A percentile compares a stretch with the other conserved stretches of the same genome.
Evolutionary conservation across 1,140 invertebrate species (phyloP).

Genomic region (Drosophila elegans): DNA sequence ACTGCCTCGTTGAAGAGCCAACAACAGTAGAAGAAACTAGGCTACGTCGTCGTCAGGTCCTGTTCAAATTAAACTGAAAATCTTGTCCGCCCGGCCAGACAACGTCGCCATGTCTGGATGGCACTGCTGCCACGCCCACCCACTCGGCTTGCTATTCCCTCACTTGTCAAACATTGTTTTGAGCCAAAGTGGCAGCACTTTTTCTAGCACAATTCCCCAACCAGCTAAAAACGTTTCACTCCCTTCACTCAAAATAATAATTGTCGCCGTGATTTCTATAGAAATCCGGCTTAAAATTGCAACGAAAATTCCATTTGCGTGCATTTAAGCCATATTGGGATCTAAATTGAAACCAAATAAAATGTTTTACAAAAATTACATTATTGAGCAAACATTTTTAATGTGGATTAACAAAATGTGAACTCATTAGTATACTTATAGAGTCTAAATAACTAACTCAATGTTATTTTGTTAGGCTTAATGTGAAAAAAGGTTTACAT

Average conservation of each 20-base stretch:
- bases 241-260: slow-evolving; percentile 9
- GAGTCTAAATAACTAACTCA: no score
- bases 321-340: background rate
- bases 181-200: slow-evolving; percentile 74
- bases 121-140: slow-evolving; percentile 4
- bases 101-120: slow-evolving; percentile 43
- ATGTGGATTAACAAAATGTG: no score
- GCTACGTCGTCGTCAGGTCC: slow-evolving; percentile 68
- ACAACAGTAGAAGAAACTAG: slow-evolving; percentile 60
- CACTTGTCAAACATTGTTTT: slow-evolving; percentile 63
- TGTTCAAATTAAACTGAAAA: slow-evolving; percentile 83
- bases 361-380: no score
- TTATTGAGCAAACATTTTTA: no score
- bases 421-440: no score
- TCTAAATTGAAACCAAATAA: background rate
- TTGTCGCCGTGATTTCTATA: background rate
- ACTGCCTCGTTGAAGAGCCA: slow-evolving; percentile 40
- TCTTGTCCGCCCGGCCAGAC: slow-evolving; percentile 65
- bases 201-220: slow-evolving; percentile 59
- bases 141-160: slow-evolving; percentile 18
- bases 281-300: background rate
- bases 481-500: no score
- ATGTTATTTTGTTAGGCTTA: no score
- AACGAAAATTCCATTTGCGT: no score
- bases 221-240: slow-evolving; percentile 4